Evolutionary conservation across 2,113 vertebrate species (phyloP), one percentile per base, ranked within the genome.

Genomic region (Rhegmatorhina hoffmannsi): DNA sequence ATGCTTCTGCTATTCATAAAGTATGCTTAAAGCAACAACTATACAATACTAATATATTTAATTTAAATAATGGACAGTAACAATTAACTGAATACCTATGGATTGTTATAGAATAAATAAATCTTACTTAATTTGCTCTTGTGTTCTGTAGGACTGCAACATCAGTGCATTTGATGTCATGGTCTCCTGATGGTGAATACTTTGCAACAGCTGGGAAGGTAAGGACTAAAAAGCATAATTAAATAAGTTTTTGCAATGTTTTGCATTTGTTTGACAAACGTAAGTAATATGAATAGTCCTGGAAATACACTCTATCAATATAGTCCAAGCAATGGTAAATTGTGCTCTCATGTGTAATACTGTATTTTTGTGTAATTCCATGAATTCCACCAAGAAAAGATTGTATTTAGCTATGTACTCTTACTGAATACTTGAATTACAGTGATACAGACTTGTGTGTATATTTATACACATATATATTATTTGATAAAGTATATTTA

Each of bases 161-260:
- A n/a, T 98, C 99, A 75, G 97, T 99, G n/a, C 98, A 98, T 91
- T 96, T 99, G 92, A 99, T 99, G 98, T 98, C 99, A 95, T 99
- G 99, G 99, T 99, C 99, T 80, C 99, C 99, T 93, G 99, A 99
- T 97, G 99, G 99, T 90, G 99, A 99, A 98, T 99, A 99, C 95
- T 99, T 99, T 92, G 99, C 99, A 93, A 99, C 99, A 82, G 98
- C 98, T 96, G 99, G 99, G 84, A 99, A 99, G 98, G 99, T 99
- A 98, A 96, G 96, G 33, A 53, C 40, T 38, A 60, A 93, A 67
- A 63, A 40, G 2, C 43, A 33, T 11, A 81, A 60, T 16, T 60
- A 26, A 62, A 6, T 31, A 74, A 89, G 63, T 15, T 23, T 58
- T 49, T 84, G 60, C 15, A 38, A 21, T 47, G 7, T 33, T 68